phyloP scores from a whole-genome alignment of 2,888 invertebrate genomes.

The Ganaspis brasiliensis region DNA sequence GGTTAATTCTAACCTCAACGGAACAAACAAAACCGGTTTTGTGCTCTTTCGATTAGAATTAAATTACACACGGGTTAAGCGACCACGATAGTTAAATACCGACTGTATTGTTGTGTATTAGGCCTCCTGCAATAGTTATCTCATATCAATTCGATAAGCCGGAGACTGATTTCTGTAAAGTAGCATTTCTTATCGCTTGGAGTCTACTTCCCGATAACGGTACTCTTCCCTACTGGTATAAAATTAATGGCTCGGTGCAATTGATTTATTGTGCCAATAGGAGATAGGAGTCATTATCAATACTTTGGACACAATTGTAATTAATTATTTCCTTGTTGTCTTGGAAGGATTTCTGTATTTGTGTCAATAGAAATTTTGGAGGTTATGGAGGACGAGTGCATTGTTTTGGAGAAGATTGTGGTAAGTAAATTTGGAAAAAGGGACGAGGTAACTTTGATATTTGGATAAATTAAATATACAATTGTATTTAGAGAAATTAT shows the following conservation, averaged over 20 bases:
- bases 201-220: conserved; percentile 29
- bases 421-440: no score
- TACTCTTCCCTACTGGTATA: conserved; percentile 24
- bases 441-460: no score
- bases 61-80: background rate
- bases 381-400: no score
- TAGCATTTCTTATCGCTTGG: conserved; percentile 24
- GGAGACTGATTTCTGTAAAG: conserved; percentile 19
- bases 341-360: no score
- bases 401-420: no score
- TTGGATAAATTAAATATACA: no score
- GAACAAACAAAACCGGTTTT: conserved; percentile 60
- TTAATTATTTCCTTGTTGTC: no score
- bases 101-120: conserved; percentile 15
- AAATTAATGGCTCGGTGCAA: conserved; percentile 3
- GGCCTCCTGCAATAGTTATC: background rate
- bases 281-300: background rate
- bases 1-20: no score
- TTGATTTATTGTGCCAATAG: conserved; percentile 27
- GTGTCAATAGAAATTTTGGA: no score
- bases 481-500: no score
- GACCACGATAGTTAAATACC: background rate
- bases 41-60: conserved; percentile 37
- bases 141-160: conserved; percentile 15
- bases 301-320: no score